Base-by-base conservation (phyloP, 1,140 invertebrate species). In the Drosophila saltans region DNA sequence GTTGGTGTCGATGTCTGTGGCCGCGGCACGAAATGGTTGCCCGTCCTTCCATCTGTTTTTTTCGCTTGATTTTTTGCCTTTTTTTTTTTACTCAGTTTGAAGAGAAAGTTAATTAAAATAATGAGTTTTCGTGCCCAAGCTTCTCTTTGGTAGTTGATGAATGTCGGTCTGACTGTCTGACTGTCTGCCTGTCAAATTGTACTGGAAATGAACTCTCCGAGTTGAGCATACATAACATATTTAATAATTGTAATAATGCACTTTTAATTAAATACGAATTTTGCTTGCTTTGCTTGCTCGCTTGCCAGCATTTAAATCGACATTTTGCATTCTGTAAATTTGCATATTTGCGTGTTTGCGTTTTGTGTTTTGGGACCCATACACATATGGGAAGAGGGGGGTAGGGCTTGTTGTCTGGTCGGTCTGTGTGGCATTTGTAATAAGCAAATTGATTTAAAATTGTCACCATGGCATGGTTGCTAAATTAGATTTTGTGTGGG, bases 51-150 rank as follows among this genome's bases (percentile, higher is more conserved):
- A 36, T 36, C 33, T 52, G 24, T 52, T 45, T 48, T 52, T 52
- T 52, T 21, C 45, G 45, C 45, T 26, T 52, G 40, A 43, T 63
- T 59, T 65, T 41, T 73, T 72, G 52, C 10, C 7, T 3, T 7
- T 28, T 4, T 28, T 4, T 60, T 39, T 10, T 21, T 26, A 36
- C 30, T 52, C 26, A 26, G 72, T 72, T 64, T 90, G 72, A 88
- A 91, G 90, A 79, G 82, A 91, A 91, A 91, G 90, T 91, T 91
- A 91, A 91, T 91, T 91, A 91, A 91, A 91, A 91, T 91, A 91
- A 91, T 91, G 83, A 90, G 84, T 85, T 91, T 88, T 80, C 73
- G 71, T 88, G 77, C 70, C 76, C 76, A 80, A 73, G 74, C 73
- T 77, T 73, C 74, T 72, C 75, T 62, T 65, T 75, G 40, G 66